phyloP scores from a whole-genome alignment of 2,888 invertebrate species.

The Tachina grossa region DNA sequence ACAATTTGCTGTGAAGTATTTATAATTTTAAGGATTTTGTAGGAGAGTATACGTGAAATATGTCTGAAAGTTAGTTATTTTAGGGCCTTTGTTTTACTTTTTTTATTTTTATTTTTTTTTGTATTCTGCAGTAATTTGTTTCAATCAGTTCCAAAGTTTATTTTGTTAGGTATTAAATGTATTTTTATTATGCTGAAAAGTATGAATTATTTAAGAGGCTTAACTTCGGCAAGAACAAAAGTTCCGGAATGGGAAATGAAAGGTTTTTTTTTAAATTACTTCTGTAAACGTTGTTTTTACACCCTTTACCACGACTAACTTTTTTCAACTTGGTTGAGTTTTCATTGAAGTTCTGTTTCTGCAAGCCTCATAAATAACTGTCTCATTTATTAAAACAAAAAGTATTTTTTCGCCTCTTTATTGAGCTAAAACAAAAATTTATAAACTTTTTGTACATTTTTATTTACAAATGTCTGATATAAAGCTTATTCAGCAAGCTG shows the following conservation, averaged over 20 bases:
- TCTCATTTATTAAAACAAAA: no score
- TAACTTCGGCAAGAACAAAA: background rate
- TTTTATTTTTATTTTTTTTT: background rate
- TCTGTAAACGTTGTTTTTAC: no score
- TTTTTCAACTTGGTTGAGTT: no score
- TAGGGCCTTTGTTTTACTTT: background rate
- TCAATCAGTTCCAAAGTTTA: conserved; percentile 57
- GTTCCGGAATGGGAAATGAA: background rate
- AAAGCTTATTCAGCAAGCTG: no score
- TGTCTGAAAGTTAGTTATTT: background rate
- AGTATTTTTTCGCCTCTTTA: no score
- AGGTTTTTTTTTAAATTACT: background rate
- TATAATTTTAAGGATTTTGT: background rate
- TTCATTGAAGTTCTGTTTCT: no score
- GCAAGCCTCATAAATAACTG: no score
- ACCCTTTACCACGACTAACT: no score
- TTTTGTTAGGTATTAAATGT: conserved; percentile 22
- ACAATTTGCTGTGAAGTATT: background rate
- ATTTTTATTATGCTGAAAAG: background rate
- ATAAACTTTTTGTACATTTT: no score
- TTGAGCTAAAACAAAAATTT: no score
- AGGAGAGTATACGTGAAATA: background rate
- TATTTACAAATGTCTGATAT: no score
- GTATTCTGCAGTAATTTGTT: conserved; percentile 51
- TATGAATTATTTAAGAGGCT: conserved; percentile 3